Conservation (phyloP, 1,140 invertebrate species). For the Hylaeus volcanicus region DNA sequence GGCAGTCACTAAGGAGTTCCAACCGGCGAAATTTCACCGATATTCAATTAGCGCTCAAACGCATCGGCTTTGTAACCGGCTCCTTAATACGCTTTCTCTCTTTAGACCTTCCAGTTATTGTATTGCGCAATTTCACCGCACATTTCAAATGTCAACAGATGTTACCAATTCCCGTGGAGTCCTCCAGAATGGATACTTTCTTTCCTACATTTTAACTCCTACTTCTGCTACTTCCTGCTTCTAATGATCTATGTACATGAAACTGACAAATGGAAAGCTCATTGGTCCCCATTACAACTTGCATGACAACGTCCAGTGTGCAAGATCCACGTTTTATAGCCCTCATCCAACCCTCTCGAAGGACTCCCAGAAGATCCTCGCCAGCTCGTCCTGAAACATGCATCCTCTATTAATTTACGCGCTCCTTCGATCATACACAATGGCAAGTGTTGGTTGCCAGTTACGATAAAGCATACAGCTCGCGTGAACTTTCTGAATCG, state of each 20-base stretch:
- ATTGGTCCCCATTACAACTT: too few relatives aligned
- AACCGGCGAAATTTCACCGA: not conserved
- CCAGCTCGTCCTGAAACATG: too few relatives aligned
- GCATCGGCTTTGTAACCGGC: constrained; percentile 20
- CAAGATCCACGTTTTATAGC: too few relatives aligned
- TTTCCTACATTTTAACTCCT: not conserved
- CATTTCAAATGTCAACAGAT: constrained; percentile 16
- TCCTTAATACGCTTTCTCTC: constrained; percentile 40
- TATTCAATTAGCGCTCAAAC: constrained; percentile 25
- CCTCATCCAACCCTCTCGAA: too few relatives aligned
- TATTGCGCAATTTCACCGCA: constrained; percentile 10
- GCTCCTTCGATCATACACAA: too few relatives aligned
- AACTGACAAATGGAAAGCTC: too few relatives aligned
- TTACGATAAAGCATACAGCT: not conserved
- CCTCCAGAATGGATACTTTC: not conserved
- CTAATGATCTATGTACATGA: too few relatives aligned
- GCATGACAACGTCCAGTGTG: too few relatives aligned
- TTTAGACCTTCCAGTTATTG: constrained; percentile 25
- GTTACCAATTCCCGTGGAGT: not conserved
- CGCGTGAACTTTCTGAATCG: constrained; percentile 33
- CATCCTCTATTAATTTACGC: too few relatives aligned
- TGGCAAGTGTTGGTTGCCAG: not conserved
- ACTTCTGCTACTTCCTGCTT: too few relatives aligned
- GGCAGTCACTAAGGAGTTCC: not conserved
- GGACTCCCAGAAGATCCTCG: too few relatives aligned